phyloP scores from a whole-genome alignment of 2,888 invertebrate species.

The Zelleria hepariella region DNA sequence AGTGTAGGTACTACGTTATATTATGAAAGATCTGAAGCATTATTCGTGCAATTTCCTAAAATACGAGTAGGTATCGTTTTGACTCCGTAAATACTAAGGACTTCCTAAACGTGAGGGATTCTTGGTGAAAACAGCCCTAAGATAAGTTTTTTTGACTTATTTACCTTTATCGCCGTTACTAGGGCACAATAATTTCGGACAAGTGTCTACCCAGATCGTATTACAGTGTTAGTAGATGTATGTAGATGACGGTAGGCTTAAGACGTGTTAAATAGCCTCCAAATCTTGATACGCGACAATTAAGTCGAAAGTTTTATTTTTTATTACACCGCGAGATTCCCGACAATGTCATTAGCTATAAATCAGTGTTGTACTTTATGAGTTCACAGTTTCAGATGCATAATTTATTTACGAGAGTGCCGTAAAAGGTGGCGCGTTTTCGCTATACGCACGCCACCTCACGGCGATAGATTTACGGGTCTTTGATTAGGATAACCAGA shows the following conservation, averaged over 20 bases:
- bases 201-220: background rate
- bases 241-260: background rate
- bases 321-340: background rate
- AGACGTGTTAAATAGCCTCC: background rate
- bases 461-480: background rate
- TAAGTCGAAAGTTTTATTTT: background rate
- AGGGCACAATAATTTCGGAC: background rate
- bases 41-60: no score
- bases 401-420: background rate
- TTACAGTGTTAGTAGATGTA: background rate
- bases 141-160: no score
- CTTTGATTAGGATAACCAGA: background rate
- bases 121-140: no score
- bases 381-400: background rate
- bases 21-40: no score
- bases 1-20: no score
- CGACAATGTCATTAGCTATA: background rate
- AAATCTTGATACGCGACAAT: background rate
- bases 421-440: background rate
- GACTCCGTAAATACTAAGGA: no score
- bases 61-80: no score
- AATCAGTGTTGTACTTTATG: background rate
- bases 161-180: no score
- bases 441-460: background rate
- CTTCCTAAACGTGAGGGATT: no score